Evolutionary conservation across 1,140 invertebrate species (phyloP).

Genomic region (Anoplophora glabripennis): DNA sequence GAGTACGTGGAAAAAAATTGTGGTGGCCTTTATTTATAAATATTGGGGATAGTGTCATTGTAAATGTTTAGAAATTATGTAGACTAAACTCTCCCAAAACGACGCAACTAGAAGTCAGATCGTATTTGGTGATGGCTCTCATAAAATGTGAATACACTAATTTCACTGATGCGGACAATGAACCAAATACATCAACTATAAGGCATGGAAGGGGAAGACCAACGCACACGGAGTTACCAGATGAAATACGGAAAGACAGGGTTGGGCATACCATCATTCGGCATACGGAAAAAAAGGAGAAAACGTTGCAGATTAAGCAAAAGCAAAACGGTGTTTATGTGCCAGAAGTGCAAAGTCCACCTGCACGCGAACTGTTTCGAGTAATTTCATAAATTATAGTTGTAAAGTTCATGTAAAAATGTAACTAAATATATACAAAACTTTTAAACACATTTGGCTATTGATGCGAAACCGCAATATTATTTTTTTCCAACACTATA

Average conservation of each 20-base stretch:
- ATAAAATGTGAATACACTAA: too few relatives aligned
- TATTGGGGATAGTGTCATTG: conserved; percentile 28
- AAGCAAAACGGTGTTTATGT: neutral
- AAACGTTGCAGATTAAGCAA: neutral
- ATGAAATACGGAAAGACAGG: neutral
- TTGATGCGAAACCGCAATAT: too few relatives aligned
- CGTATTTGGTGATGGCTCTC: too few relatives aligned
- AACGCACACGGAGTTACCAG: conserved; percentile 13
- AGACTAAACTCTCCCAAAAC: conserved; percentile 24
- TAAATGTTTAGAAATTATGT: conserved; percentile 32
- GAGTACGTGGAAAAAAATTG: conserved; percentile 40
- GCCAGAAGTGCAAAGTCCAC: neutral
- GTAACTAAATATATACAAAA: too few relatives aligned
- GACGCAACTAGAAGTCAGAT: conserved; percentile 25
- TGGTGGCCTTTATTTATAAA: conserved; percentile 40
- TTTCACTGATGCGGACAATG: too few relatives aligned
- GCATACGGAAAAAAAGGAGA: neutral
- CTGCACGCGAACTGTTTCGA: neutral
- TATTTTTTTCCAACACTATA: too few relatives aligned
- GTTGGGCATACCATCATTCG: neutral
- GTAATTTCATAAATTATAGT: too few relatives aligned
- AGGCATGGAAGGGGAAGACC: conserved; percentile 8
- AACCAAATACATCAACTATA: conserved; percentile 10
- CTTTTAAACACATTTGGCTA: too few relatives aligned
- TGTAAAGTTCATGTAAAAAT: too few relatives aligned